These are phyloP conservation scores for Muscicapa striata DNA, from an alignment of 2,797 vertebrate species.

Conservation along the genomic window DNA sequence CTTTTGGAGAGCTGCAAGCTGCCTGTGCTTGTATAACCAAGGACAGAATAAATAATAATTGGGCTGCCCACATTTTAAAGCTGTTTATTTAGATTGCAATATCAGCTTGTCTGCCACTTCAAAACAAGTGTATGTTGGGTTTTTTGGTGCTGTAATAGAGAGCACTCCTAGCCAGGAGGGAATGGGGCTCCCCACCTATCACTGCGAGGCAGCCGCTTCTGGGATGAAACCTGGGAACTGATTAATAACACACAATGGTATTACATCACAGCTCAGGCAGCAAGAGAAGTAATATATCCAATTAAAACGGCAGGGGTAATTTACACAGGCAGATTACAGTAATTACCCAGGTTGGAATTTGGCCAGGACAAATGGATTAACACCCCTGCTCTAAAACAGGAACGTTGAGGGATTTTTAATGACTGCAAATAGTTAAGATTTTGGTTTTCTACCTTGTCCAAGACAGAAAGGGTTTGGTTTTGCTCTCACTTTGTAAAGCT, in stretches of 20 bases:
- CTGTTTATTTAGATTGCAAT: neutral
- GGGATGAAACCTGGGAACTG: slow-evolving; percentile 57
- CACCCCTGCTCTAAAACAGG: slow-evolving; percentile 39
- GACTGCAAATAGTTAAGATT: slow-evolving; percentile 41
- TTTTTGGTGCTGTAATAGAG: neutral
- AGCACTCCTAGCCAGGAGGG: neutral
- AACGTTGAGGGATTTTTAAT: slow-evolving; percentile 61
- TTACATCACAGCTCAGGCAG: slow-evolving; percentile 67
- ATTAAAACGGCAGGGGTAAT: slow-evolving; percentile 75
- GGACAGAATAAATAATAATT: neutral
- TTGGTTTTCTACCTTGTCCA: slow-evolving; percentile 31
- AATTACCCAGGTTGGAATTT: slow-evolving; percentile 70
- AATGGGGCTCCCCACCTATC: slow-evolving; percentile 8
- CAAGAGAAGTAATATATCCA: slow-evolving; percentile 71
- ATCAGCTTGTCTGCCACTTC: neutral
- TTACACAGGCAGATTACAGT: slow-evolving; percentile 74
- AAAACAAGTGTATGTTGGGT: neutral
- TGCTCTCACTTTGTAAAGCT: neutral
- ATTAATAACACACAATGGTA: slow-evolving; percentile 70
- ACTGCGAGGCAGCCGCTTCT: neutral
- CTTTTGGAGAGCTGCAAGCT: neutral
- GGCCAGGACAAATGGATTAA: slow-evolving; percentile 73
- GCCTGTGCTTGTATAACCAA: neutral
- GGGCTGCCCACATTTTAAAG: neutral
- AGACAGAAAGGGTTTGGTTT: neutral